Base-by-base conservation (phyloP, 2,113 vertebrate genomes). In the Percopsis transmontana region DNA sequence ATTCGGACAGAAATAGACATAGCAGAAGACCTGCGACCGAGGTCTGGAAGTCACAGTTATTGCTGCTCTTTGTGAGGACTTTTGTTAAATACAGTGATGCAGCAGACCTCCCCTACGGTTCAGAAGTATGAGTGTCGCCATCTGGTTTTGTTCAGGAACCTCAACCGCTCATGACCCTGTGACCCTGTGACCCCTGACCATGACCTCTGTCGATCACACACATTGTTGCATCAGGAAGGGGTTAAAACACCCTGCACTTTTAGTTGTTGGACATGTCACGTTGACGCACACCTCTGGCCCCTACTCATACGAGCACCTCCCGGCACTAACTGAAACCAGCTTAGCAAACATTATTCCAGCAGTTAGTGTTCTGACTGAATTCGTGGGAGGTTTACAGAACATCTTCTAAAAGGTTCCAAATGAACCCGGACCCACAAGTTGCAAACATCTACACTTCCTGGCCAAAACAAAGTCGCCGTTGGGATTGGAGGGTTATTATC, bases 61-160 rank as follows among this genome's bases (percentile, higher is more conserved):
- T n/a, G n/a, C n/a, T n/a, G n/a, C n/a, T n/a, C n/a, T n/a, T n/a
- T n/a, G n/a, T n/a, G n/a, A n/a, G n/a, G n/a, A n/a, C n/a, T n/a
- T n/a, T n/a, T n/a, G n/a, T n/a, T n/a, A n/a, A n/a, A 20, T 7
- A 39, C 16, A 20, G 56, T n/a, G 51, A 50, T 21, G 52, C 16
- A 23, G 58, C 5, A 38, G 57, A n/a, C 3, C 9, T 12, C 7
- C 39, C 9, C 39, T 2, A n/a, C 13, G 33, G 19, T 21, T 58
- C 47, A 52, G 41, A 70, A 72, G 48, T 13, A 20, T 16, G 44
- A 57, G 21, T 23, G 10, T 3, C 1, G 53, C 72, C 87, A 87
- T 85, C 87, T 90, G 87, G 76, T 80, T 89, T 80, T 78, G 65
- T 67, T 88, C 60, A 70, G 55, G 1, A 61, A 54, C 45, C 59